phyloP scores from a whole-genome alignment of 2,888 invertebrate genomes.

The Pristionchus fissidentatus region DNA sequence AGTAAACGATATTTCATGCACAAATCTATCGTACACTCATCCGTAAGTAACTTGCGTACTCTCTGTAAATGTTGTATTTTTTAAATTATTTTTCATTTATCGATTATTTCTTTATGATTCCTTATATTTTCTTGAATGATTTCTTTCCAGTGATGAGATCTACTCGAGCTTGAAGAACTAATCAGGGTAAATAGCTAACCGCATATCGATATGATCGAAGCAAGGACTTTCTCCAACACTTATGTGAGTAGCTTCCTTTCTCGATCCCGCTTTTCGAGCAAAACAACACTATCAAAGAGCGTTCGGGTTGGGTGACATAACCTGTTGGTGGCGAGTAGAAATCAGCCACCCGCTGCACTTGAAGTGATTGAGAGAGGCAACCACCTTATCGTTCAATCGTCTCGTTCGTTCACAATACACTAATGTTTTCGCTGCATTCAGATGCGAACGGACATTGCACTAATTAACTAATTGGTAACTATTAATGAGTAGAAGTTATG shows the following conservation, averaged over 20 bases:
- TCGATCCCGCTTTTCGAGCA: too few relatives aligned
- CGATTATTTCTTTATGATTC: too few relatives aligned
- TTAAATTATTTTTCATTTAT: too few relatives aligned
- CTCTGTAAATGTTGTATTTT: too few relatives aligned
- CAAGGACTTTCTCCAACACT: neutral
- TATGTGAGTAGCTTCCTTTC: neutral
- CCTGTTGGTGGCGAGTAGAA: neutral
- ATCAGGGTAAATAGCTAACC: neutral
- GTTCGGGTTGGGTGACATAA: neutral
- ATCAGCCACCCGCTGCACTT: neutral
- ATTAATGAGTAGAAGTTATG: too few relatives aligned
- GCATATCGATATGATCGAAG: conserved; percentile 33
- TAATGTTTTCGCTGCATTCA: too few relatives aligned
- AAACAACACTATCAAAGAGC: too few relatives aligned
- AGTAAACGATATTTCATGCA: too few relatives aligned
- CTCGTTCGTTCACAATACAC: neutral
- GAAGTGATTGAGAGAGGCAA: conserved; percentile 2
- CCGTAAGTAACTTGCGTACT: too few relatives aligned
- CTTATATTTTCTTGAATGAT: neutral
- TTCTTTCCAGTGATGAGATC: conserved; percentile 6
- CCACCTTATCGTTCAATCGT: conserved; percentile 11
- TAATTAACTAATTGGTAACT: too few relatives aligned
- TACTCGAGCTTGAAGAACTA: neutral
- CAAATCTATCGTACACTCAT: too few relatives aligned
- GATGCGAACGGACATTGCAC: too few relatives aligned